Percentiles rank a stretch among this genome's conserved stretches.
phyloP scores from a whole-genome alignment of 2,113 vertebrate species.

The Rhipidura dahli region DNA sequence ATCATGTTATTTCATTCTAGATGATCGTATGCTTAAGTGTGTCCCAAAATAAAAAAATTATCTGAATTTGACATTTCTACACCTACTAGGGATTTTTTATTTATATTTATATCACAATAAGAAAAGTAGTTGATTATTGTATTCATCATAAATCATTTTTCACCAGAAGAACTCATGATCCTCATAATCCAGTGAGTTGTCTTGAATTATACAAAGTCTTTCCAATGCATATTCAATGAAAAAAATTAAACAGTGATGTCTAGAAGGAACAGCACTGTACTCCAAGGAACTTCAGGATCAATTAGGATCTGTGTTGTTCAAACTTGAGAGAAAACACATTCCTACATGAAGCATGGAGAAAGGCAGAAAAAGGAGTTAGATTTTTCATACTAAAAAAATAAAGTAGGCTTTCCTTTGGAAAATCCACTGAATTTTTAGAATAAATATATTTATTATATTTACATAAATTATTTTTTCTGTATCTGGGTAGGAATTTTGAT shows the following conservation, averaged over 20 bases:
- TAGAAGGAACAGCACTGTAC: background rate
- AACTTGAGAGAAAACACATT: background rate
- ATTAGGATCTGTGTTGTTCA: background rate
- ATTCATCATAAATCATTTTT: background rate
- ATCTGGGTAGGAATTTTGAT: background rate
- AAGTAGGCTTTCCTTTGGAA: background rate
- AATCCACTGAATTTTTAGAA: background rate
- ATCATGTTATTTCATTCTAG: background rate
- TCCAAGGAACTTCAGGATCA: background rate
- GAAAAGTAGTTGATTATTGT: background rate
- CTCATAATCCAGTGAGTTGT: background rate
- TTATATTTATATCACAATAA: background rate
- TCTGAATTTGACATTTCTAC: background rate
- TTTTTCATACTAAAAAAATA: background rate
- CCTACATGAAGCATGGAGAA: background rate
- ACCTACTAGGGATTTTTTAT: rapidly evolving
- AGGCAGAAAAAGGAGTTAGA: background rate
- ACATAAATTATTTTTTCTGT: background rate
- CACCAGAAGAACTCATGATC: background rate
- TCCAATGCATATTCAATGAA: background rate
- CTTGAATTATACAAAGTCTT: background rate
- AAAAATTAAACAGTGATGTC: background rate
- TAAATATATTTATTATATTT: background rate
- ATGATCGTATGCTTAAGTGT: background rate
- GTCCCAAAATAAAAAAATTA: background rate